phyloP scores from a whole-genome alignment of 2,113 vertebrate genomes.

The Poecilia latipinna region DNA sequence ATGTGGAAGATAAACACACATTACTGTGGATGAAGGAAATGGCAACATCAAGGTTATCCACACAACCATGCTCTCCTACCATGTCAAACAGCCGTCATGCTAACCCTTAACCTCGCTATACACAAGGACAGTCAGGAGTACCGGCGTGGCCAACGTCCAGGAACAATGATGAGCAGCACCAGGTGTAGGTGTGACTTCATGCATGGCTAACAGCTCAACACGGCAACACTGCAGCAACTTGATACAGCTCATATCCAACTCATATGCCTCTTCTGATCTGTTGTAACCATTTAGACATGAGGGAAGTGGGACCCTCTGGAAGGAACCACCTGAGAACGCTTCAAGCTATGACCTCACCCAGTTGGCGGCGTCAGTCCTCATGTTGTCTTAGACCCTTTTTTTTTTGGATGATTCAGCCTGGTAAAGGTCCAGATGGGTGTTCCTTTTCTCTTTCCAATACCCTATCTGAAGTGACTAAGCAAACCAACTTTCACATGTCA shows the following conservation, averaged over 20 bases:
- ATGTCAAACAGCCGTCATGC: slow-evolving; percentile 23
- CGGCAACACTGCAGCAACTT: background rate
- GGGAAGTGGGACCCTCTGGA: slow-evolving; percentile 21
- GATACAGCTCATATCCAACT: slow-evolving; percentile 19
- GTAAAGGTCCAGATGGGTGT: slow-evolving; percentile 4
- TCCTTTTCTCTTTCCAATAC: background rate
- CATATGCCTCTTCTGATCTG: slow-evolving; percentile 21
- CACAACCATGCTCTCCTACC: background rate
- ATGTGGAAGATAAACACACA: background rate
- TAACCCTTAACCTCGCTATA: slow-evolving; percentile 42
- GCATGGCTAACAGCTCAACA: slow-evolving; percentile 19
- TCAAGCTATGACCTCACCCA: slow-evolving; percentile 23
- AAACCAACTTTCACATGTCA: slow-evolving; percentile 20
- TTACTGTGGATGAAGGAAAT: background rate
- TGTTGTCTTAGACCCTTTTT: background rate
- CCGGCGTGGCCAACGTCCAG: slow-evolving; percentile 14
- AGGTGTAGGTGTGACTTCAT: slow-evolving; percentile 41
- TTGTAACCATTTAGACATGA: slow-evolving; percentile 8
- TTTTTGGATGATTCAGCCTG: slow-evolving; percentile 14
- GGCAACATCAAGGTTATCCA: background rate
- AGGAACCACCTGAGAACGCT: slow-evolving; percentile 12
- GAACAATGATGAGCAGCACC: slow-evolving; percentile 50
- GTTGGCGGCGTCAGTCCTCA: background rate
- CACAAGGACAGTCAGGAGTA: slow-evolving; percentile 47
- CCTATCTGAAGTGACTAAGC: slow-evolving; percentile 18